Evolutionary conservation across 30 jellyfish, hydroid and myxozoan species (phyloP).

Genomic region (Chrysaora quinquecirrha): DNA sequence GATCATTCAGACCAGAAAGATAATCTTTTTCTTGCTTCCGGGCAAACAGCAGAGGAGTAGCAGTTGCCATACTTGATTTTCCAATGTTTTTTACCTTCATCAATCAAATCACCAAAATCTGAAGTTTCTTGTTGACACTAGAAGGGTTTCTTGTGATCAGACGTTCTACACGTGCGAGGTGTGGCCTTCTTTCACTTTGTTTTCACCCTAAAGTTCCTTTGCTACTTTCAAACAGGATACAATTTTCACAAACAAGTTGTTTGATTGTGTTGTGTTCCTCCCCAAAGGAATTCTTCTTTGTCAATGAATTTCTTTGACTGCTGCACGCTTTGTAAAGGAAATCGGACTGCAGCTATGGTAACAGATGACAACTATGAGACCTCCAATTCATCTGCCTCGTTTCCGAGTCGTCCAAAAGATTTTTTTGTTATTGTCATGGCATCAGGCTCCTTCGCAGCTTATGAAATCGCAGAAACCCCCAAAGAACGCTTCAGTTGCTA

Average conservation of each 20-base stretch:
- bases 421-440: constrained; percentile 11
- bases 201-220: neutral
- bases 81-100: too few species aligned
- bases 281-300: constrained; percentile 1
- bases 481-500: too few species aligned
- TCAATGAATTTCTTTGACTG: neutral
- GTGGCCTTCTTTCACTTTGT: neutral
- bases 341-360: neutral
- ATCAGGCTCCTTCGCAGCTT: neutral
- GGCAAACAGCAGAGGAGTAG: constrained; percentile 67
- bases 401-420: neutral
- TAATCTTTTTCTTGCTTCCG: constrained; percentile 67
- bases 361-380: neutral
- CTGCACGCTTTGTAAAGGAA: neutral
- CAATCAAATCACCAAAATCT: too few species aligned
- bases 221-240: neutral
- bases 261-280: neutral
- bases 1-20: constrained; percentile 64
- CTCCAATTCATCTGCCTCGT: constrained; percentile 10
- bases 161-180: neutral
- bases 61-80: constrained; percentile 52
- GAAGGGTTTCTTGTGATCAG: too few species aligned
- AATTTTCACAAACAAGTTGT: neutral
- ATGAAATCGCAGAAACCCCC: too few species aligned
- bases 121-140: too few species aligned